Base-by-base conservation (phyloP, 1,140 invertebrate genomes). In the Phymastichus coffea region DNA sequence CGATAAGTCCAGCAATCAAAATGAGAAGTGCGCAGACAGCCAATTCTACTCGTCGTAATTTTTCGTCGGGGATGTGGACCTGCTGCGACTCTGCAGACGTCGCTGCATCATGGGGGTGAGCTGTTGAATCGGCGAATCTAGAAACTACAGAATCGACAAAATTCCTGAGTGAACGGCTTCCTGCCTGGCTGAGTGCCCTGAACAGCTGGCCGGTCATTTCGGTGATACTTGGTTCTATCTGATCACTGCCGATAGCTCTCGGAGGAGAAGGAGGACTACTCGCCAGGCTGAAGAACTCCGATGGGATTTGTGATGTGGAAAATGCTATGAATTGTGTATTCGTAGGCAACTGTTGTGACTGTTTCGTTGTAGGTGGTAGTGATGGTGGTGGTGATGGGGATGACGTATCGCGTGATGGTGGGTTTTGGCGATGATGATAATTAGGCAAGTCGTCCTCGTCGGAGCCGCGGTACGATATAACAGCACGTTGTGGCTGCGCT, bases 11-110 rank as follows among this genome's bases (percentile, higher is more conserved):
- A 25, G 87, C 87, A 23, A 92, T 83, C 25, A 92, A 76, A 38
- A 92, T 82, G 38, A 92, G 80, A 38, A 92, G 83, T 66, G 90
- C 86, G 41, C 90, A 86, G 64, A 91, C 75, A 1, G 87, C 85
- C 60, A 88, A 83, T 66, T 90, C 87, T 25, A 90, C 80, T 66
- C 91, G 87, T 20, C 78, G 72, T 51, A 87, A 83, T 66, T 88
- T 86, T 15, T 85, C 84, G 15, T 75, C 73, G 51, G 87, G 82
- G 12, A 25, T n/a, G 23, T 25, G 6, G 28, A 4, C 14, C 33
- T 3, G 20, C 19, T 2, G 49, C 10, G 0, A 1, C 9, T 12
- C 14, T 30, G 15, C 19, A 30, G 7, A 7, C 10, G 10, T 35
- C 23, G 4, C 28, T 35, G 12, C 17, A 4, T 26, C 30, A 17